Base-by-base conservation (phyloP, 2,797 vertebrate species). In the Artibeus jamaicensis region DNA sequence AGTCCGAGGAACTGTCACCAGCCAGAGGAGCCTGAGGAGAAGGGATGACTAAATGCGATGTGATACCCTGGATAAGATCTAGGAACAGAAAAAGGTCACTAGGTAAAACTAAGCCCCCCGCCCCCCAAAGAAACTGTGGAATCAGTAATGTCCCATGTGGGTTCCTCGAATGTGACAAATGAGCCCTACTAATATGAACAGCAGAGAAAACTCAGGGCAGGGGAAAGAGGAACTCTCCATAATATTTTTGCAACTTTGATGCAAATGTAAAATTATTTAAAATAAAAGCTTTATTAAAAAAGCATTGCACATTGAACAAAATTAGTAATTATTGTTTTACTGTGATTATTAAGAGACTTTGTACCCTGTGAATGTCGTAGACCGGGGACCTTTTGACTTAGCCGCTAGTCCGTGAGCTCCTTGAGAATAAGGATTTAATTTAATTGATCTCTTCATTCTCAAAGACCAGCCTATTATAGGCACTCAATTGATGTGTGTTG, bases 371-470 rank as follows among this genome's bases (percentile, higher is more conserved):
- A 86, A 77, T 94, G 24, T 39, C 29, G 21, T 22, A 32, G 24
- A 37, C 71, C 44, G 42, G 65, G 39, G 73, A 91, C 22, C 7
- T 59, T 92, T 94, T 68, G 32, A 86, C n/a, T 89, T 83, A 24
- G 67, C 39, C 82, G 39, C 10, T 62, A 42, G 81, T 42, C 42
- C 62, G 62, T 88, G 87, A 55, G 9, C 53, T 68, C 21, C 82
- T 71, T 93, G 73, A 81, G 46, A 94, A 87, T 71, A 86, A 50
- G 22, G 50, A 57, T 78, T 93, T 89, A 78, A 95, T 73, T 74
- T 85, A 71, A 92, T 14, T 70, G 44, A 91, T 53, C 68, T 92
- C 65, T 92, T 88, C 21, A 59, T 57, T 86, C 24, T 68, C 50
- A 34, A 65, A 14, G 42, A 57, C 34, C 39, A 79, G 32, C 11